Conservation (phyloP, 2,888 invertebrate species). For the Hetaerina titia region DNA sequence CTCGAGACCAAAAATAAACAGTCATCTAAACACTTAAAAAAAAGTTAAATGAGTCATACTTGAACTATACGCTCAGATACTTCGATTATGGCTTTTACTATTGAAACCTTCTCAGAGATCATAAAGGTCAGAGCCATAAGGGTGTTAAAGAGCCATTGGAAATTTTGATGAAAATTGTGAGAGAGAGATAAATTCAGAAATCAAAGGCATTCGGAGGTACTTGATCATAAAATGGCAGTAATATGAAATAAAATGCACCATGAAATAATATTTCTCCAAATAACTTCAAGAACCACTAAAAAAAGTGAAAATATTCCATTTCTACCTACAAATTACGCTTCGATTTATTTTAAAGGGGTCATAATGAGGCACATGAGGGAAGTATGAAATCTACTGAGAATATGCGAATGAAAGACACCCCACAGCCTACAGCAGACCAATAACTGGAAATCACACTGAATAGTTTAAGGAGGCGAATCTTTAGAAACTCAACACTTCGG, state of each 20-base stretch:
- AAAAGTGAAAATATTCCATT: background rate
- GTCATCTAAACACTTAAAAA: too few species aligned
- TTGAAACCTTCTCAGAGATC: background rate
- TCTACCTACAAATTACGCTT: background rate
- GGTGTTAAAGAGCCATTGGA: background rate
- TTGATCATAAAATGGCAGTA: background rate
- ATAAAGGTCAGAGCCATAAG: background rate
- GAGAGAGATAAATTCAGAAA: background rate
- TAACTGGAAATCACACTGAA: too few species aligned
- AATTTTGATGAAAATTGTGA: background rate
- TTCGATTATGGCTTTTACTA: background rate
- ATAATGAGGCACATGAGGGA: background rate
- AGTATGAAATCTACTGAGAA: too few species aligned
- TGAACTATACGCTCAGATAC: background rate
- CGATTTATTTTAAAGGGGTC: background rate
- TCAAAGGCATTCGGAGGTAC: background rate
- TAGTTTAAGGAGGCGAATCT: too few species aligned
- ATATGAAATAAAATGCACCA: background rate
- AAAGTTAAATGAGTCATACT: too few species aligned
- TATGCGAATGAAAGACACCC: too few species aligned
- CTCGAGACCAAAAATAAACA: too few species aligned
- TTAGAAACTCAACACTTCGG: too few species aligned
- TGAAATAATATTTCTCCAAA: background rate
- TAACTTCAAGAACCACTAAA: background rate
- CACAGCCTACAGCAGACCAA: too few species aligned